Base-by-base conservation (phyloP, 2,113 vertebrate genomes). In the Garra rufa region DNA sequence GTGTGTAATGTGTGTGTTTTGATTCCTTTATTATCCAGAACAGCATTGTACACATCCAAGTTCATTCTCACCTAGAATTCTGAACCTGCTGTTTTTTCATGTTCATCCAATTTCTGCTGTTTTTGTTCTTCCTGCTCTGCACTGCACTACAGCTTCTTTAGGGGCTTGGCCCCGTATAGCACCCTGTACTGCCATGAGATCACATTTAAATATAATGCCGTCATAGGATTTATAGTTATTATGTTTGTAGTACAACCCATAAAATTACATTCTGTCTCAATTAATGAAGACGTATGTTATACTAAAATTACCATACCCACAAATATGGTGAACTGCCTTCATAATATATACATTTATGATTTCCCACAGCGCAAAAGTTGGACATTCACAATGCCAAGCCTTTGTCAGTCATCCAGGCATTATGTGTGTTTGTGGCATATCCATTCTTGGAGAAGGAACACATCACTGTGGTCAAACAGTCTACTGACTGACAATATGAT, bases 401-500 rank as follows among this genome's bases (percentile, higher is more conserved):
- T 75, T 28, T 5, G 24, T 10, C 71, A 50, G 14, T 50, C 14
- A 1, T 48, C 24, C n/a, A 48, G 70, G 70, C 43, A 15, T 46
- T 21, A 5, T 74, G n/a, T 50, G 44, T 75, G 73, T 50, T 75
- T 75, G 46, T 50, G 44, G 24, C 44, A 4, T 48, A 71, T 85
- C 59, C 81, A 44, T 59, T 14, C 57, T n/a, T 61, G 81, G 34
- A 81, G 57, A 55, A 67, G 50, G 74, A 15, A 59, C 41, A 41
- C 50, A 77, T 67, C 83, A 46, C 73, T 55, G 38, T 52, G 34
- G 70, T 76, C 65, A 19, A 67, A 38, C 82, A 34, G 52, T 71
- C 79, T 86, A 69, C 52, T 59, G 81, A 87, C 79, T 83, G 87
- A 83, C 86, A 89, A 82, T 87, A 89, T 89, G 55, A 85, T 85